A percentile compares a stretch with the other conserved stretches of the same genome.
phyloP scores from a whole-genome alignment of 2,113 vertebrate species.

The Anguilla japonica region DNA sequence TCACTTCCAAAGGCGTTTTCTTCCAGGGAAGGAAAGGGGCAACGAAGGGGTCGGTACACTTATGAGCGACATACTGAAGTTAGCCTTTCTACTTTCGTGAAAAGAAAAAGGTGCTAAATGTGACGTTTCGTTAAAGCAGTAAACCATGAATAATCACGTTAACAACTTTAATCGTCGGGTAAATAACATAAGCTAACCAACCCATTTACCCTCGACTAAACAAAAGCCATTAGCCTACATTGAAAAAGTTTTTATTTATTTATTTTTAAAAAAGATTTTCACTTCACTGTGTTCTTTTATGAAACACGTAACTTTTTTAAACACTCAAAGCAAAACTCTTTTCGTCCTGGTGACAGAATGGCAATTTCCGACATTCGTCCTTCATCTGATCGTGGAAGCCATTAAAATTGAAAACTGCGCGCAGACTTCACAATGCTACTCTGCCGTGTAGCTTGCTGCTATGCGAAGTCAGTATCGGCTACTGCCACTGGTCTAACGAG shows the following conservation, averaged over 20 bases:
- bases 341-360: neutral
- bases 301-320: neutral
- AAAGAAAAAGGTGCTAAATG: neutral
- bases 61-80: too few relatives aligned
- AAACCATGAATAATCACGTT: too few relatives aligned
- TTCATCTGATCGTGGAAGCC: neutral
- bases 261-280: neutral
- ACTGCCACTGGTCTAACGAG: too few relatives aligned
- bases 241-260: too few relatives aligned
- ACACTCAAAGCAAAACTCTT: neutral
- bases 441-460: neutral
- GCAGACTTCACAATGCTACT: neutral
- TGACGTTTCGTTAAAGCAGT: too few relatives aligned
- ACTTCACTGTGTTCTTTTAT: neutral
- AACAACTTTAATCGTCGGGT: too few relatives aligned
- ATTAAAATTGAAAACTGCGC: neutral
- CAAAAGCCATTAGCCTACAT: too few relatives aligned
- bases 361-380: neutral
- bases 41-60: neutral
- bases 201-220: too few relatives aligned
- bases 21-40: neutral
- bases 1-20: neutral
- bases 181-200: too few relatives aligned
- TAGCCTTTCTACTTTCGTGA: neutral
- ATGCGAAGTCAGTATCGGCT: too few relatives aligned